A percentile compares a stretch with the other conserved stretches of the same genome.
Conservation (phyloP, 2,113 vertebrate genomes). For the Glareola pratincola region DNA sequence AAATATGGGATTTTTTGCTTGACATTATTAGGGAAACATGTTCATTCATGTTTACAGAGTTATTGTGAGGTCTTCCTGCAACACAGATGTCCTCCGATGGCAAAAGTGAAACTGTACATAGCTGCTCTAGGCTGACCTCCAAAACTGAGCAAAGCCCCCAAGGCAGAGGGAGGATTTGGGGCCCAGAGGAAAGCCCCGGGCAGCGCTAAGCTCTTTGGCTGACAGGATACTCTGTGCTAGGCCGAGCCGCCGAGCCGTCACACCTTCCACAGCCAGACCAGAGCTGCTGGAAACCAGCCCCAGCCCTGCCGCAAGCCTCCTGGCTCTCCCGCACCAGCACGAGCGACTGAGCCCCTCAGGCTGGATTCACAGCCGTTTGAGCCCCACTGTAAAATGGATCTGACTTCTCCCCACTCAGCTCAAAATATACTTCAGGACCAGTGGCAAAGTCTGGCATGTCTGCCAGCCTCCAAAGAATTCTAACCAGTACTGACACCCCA, state of each 20-base stretch:
- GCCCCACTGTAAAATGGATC: neutral
- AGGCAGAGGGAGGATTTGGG: neutral
- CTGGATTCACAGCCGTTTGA: neutral
- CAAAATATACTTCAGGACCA: neutral
- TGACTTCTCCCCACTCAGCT: neutral
- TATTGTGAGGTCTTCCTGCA: neutral
- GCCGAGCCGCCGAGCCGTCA: fast-evolving
- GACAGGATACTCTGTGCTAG: fast-evolving
- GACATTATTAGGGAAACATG: constrained; percentile 5
- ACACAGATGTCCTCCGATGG: neutral
- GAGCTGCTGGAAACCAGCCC: neutral
- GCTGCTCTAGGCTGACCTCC: neutral
- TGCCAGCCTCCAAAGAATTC: neutral
- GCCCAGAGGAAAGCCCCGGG: neutral
- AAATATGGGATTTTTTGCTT: neutral
- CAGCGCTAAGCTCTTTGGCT: neutral
- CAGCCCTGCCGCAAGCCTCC: neutral
- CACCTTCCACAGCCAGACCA: neutral
- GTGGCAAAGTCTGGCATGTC: neutral
- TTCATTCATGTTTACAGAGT: constrained; percentile 8
- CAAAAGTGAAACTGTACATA: neutral
- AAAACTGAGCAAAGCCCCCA: neutral
- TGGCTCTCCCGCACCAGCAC: fast-evolving
- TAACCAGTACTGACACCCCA: neutral
- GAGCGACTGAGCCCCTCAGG: fast-evolving